Conservation (phyloP, 2,113 vertebrate species). For the Antechinus flavipes region DNA sequence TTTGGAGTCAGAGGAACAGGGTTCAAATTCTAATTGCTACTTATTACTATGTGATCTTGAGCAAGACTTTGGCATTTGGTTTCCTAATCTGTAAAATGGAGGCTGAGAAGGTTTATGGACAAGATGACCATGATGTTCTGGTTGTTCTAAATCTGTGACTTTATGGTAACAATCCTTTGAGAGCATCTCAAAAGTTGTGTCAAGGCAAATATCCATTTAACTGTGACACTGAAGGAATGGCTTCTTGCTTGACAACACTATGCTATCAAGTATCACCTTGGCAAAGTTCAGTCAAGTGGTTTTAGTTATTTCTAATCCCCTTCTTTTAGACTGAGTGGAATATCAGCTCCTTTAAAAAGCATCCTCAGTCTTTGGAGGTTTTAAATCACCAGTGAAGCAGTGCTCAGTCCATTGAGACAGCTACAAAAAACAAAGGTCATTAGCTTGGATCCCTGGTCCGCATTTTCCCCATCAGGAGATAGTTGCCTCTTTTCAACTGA, state of each 20-base stretch:
- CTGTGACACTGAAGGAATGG: neutral
- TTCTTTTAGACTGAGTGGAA: neutral
- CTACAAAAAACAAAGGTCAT: neutral
- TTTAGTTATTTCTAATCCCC: neutral
- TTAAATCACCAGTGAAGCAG: neutral
- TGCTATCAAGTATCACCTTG: neutral
- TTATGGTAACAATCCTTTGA: neutral
- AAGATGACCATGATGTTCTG: neutral
- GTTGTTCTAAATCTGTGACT: neutral
- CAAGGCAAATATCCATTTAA: neutral
- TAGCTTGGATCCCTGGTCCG: fast-evolving
- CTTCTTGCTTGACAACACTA: neutral
- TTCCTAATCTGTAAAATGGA: neutral
- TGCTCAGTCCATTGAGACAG: neutral
- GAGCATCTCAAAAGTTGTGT: neutral
- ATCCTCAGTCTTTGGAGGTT: neutral
- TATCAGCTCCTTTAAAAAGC: neutral
- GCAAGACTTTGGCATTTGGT: neutral
- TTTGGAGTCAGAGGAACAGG: neutral
- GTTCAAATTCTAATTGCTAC: neutral
- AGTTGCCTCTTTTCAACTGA: neutral
- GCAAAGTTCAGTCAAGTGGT: neutral
- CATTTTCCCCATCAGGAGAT: neutral
- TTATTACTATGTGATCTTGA: neutral
- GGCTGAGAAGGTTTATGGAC: neutral